Percentiles rank a stretch among this genome's conserved stretches.
These are phyloP conservation scores for Gopherus evgoodei DNA, from an alignment of 2,113 vertebrate genomes.

Conservation along the genomic window DNA sequence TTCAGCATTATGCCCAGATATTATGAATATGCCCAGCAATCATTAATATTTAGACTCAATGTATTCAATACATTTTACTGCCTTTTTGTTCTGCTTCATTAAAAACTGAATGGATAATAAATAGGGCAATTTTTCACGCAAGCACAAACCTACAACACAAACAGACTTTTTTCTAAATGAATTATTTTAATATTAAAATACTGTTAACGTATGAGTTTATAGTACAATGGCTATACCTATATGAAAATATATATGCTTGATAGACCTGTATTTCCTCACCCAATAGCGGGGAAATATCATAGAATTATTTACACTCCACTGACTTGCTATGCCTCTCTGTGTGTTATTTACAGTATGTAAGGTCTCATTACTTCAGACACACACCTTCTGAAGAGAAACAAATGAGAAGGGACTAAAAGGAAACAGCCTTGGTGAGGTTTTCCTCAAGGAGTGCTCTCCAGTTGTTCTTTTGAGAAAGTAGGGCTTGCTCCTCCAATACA, in stretches of 20 bases:
- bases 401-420: neutral
- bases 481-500: neutral
- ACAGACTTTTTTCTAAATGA: constrained; percentile 8
- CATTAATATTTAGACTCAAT: constrained; percentile 46
- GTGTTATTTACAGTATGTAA: constrained; percentile 19
- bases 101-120: constrained; percentile 61
- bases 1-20: neutral
- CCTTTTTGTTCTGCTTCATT: constrained; percentile 64
- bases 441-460: neutral
- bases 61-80: constrained; percentile 50
- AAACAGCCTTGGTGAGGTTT: neutral
- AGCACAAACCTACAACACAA: constrained; percentile 35
- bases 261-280: constrained; percentile 10
- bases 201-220: constrained; percentile 38
- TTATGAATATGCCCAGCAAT: constrained; percentile 40
- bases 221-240: constrained; percentile 34
- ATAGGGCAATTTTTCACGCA: constrained; percentile 31
- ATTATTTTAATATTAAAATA: constrained; percentile 62
- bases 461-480: neutral
- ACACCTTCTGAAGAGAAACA: neutral
- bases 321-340: neutral
- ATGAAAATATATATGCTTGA: constrained; percentile 39
- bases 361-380: constrained; percentile 7
- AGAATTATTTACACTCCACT: constrained; percentile 29
- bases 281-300: constrained; percentile 30